These are phyloP conservation scores for Coptodon bakossiorum DNA, from an alignment of 2,113 vertebrate species.

Conservation along the genomic window DNA sequence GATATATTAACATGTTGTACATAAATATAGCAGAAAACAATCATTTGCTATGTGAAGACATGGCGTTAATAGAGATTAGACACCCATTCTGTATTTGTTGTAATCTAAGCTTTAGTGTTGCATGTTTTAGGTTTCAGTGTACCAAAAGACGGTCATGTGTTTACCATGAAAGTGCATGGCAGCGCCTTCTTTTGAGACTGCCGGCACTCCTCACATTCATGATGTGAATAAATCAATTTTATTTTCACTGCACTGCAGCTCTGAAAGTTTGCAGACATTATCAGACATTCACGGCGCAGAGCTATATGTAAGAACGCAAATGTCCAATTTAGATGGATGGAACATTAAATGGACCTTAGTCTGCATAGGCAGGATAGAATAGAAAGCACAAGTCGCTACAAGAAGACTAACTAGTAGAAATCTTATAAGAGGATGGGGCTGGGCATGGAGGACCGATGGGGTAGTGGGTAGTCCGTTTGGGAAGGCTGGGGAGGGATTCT, in stretches of 20 bases:
- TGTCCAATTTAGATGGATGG: not conserved
- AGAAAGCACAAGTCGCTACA: constrained; percentile 59
- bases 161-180: not conserved
- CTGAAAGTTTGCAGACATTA: not conserved
- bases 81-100: not conserved
- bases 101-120: not conserved
- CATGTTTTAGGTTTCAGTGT: not conserved
- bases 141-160: not conserved
- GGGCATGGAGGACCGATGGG: constrained; percentile 18
- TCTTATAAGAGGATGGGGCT: constrained; percentile 32
- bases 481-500: constrained; percentile 16
- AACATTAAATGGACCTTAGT: not conserved
- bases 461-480: constrained; percentile 25
- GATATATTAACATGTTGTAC: not conserved
- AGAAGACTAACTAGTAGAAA: constrained; percentile 50
- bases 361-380: constrained; percentile 38
- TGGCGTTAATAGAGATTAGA: not conserved
- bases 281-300: not conserved
- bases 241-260: not conserved
- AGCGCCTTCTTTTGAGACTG: not conserved
- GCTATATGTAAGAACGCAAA: not conserved
- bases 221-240: not conserved
- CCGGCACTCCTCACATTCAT: not conserved
- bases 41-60: not conserved
- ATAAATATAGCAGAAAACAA: not conserved